A percentile compares a stretch with the other conserved stretches of the same genome.
Conservation (phyloP, 1,140 invertebrate genomes). For the Lineus longissimus region DNA sequence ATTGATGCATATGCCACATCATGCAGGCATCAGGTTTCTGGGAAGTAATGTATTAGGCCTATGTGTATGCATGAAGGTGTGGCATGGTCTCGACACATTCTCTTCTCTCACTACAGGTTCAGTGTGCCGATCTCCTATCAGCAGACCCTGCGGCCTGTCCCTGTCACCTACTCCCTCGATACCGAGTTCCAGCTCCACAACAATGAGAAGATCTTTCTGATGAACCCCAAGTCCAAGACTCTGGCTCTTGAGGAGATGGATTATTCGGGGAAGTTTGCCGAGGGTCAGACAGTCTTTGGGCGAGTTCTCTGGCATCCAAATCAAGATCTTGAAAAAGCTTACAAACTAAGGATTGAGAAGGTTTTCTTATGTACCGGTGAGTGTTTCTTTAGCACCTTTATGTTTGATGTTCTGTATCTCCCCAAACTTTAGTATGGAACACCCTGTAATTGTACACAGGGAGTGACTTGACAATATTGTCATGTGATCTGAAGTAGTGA, state of each 20-base stretch:
- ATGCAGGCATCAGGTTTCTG: too few species aligned
- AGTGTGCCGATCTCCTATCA: slow-evolving; percentile 56
- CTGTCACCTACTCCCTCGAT: slow-evolving; percentile 55
- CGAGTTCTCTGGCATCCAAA: slow-evolving; percentile 56
- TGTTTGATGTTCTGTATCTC: background rate
- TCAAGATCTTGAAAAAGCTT: slow-evolving; percentile 53
- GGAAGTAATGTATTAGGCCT: too few species aligned
- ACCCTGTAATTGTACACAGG: too few species aligned
- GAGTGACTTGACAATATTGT: too few species aligned
- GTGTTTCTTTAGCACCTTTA: background rate
- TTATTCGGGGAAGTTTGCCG: slow-evolving; percentile 40
- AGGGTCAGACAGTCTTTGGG: slow-evolving; percentile 52
- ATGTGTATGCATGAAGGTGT: too few species aligned
- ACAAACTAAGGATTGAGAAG: slow-evolving; percentile 52
- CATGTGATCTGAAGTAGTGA: too few species aligned
- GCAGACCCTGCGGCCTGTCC: slow-evolving; percentile 55
- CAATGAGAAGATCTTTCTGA: slow-evolving; percentile 46
- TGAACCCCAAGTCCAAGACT: slow-evolving; percentile 37
- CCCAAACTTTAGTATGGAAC: background rate
- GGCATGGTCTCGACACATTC: too few species aligned
- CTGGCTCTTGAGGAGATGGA: slow-evolving; percentile 44
- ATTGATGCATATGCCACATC: too few species aligned
- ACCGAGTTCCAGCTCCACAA: slow-evolving; percentile 56
- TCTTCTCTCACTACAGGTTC: slow-evolving; percentile 39
- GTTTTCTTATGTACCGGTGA: slow-evolving; percentile 56